Evolutionary conservation across 2,888 invertebrate genomes (phyloP).

Genomic region (Meiosimyza decipiens): DNA sequence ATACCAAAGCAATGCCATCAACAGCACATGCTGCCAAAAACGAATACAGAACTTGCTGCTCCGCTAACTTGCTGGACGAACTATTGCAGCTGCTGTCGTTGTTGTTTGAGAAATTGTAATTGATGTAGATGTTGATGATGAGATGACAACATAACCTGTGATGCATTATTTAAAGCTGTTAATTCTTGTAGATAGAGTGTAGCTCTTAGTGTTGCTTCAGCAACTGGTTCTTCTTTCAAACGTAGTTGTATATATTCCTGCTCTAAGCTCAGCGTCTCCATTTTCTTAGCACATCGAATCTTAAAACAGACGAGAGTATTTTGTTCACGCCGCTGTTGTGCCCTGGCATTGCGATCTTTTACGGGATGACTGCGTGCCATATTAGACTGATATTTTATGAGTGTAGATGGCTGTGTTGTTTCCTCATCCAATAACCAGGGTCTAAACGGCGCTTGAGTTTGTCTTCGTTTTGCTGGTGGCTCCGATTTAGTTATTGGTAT

Average conservation of each 20-base stretch:
- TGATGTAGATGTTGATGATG: not conserved
- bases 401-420: not conserved
- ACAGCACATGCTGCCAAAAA: not conserved
- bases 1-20: too few relatives aligned
- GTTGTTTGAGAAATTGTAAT: not conserved
- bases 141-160: too few relatives aligned
- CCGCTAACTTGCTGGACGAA: not conserved
- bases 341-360: slow-evolving; percentile 49
- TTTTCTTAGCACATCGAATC: slow-evolving; percentile 51
- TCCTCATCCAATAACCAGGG: slow-evolving; percentile 48
- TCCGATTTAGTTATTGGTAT: not conserved
- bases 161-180: not conserved
- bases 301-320: slow-evolving; percentile 52
- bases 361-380: slow-evolving; percentile 49
- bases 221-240: slow-evolving; percentile 43
- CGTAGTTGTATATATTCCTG: slow-evolving; percentile 49
- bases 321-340: slow-evolving; percentile 53
- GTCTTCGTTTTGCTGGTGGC: slow-evolving; percentile 43
- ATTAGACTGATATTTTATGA: slow-evolving; percentile 47
- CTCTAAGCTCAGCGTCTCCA: slow-evolving; percentile 47
- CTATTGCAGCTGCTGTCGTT: not conserved
- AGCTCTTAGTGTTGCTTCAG: slow-evolving; percentile 19
- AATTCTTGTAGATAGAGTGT: slow-evolving; percentile 31
- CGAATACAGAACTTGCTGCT: not conserved
- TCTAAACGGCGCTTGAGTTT: slow-evolving; percentile 44